phyloP scores from a whole-genome alignment of 2,113 vertebrate genomes.

The Camarhynchus parvulus region DNA sequence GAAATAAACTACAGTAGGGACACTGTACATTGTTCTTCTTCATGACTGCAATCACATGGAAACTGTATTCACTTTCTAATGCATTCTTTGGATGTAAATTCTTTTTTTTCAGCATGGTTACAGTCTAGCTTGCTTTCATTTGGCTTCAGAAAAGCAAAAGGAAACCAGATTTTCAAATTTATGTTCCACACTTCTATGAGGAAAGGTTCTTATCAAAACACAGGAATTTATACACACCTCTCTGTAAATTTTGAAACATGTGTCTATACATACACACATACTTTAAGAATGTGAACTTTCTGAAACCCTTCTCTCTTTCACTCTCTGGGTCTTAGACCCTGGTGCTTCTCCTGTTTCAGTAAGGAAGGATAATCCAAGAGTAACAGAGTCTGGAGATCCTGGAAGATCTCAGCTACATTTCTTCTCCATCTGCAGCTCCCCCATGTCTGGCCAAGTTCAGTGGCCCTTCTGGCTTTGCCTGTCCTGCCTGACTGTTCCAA shows the following conservation, averaged over 20 bases:
- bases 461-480: not conserved
- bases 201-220: not conserved
- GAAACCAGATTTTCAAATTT: not conserved
- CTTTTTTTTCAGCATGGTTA: not conserved
- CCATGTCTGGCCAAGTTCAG: not conserved
- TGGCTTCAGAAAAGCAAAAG: not conserved
- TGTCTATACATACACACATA: not conserved
- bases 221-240: not conserved
- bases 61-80: not conserved
- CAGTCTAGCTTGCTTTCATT: not conserved
- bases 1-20: not conserved
- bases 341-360: not conserved
- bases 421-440: not conserved
- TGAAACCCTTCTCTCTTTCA: not conserved
- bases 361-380: not conserved
- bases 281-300: not conserved
- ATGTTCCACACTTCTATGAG: not conserved
- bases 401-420: not conserved
- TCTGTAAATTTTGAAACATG: not conserved
- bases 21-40: not conserved
- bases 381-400: not conserved
- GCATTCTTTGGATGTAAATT: not conserved
- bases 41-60: not conserved
- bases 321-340: not conserved
- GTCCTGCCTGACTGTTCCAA: not conserved